These are phyloP conservation scores for Rhizoglyphus robini DNA, from an alignment of 1,140 invertebrate species.

Conservation along the genomic window DNA sequence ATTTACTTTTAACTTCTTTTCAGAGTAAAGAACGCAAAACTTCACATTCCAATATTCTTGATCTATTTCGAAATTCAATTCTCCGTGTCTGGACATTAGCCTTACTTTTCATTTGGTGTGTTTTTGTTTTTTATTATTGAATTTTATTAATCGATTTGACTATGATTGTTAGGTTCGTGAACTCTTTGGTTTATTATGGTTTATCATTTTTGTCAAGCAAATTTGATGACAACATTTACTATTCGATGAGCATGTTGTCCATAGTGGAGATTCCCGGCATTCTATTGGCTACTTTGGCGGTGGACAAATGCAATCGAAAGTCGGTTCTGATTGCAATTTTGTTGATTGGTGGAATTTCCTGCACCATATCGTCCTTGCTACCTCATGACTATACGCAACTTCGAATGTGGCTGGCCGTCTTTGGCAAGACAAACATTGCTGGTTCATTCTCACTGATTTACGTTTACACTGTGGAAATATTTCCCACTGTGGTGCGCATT, in stretches of 20 bases:
- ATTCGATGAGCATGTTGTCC: constrained; percentile 54
- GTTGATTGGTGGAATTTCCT: constrained; percentile 43
- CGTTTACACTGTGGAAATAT: constrained; percentile 37
- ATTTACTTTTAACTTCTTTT: too few species aligned
- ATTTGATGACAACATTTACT: constrained; percentile 37
- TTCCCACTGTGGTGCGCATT: constrained; percentile 36
- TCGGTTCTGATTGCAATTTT: constrained; percentile 38
- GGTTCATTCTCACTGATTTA: constrained; percentile 33
- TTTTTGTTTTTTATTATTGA: too few species aligned
- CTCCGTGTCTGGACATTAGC: constrained; percentile 26
- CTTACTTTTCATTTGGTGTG: constrained; percentile 28
- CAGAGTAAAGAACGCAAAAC: too few species aligned
- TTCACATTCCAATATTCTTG: constrained; percentile 4
- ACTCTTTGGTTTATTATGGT: constrained; percentile 31
- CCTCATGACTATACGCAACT: constrained; percentile 35
- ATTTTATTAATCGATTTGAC: too few species aligned
- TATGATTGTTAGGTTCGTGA: too few species aligned
- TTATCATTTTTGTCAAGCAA: constrained; percentile 28
- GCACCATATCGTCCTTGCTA: constrained; percentile 34
- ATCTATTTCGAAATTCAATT: constrained; percentile 23
- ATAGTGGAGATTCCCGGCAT: constrained; percentile 51
- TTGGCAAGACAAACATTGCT: constrained; percentile 56
- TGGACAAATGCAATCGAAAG: constrained; percentile 48
- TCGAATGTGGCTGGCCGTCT: constrained; percentile 45
- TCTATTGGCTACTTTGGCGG: constrained; percentile 33